Percentiles rank a stretch among this genome's conserved stretches.
phyloP scores from a whole-genome alignment of 2,113 vertebrate species.

The Ia io region DNA sequence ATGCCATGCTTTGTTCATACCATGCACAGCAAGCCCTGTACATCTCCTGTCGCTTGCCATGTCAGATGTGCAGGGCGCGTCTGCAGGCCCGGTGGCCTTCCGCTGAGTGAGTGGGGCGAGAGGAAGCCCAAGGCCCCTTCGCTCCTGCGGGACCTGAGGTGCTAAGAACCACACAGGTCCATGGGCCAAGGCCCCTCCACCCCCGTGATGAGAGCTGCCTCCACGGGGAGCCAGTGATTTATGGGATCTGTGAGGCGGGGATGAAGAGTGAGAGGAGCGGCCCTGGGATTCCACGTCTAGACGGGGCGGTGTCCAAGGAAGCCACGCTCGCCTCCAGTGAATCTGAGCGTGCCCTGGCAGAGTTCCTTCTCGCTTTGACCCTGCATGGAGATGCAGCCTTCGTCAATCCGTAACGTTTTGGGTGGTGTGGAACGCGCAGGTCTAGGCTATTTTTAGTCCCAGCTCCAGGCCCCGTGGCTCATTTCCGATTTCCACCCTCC shows the following conservation, averaged over 20 bases:
- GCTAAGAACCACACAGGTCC: not conserved
- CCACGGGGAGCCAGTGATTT: not conserved
- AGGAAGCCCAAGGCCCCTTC: not conserved
- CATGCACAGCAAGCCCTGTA: fast-evolving
- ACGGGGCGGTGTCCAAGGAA: not conserved
- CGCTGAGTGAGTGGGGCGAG: fast-evolving
- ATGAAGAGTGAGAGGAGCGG: not conserved
- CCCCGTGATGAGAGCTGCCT: not conserved
- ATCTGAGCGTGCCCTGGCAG: conserved; percentile 3
- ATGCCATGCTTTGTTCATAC: fast-evolving
- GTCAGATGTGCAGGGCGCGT: not conserved
- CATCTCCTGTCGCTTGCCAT: fast-evolving
- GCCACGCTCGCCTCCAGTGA: not conserved
- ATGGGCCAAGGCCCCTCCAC: not conserved
- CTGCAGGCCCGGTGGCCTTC: not conserved
- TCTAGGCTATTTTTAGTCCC: not conserved
- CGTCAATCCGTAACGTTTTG: not conserved
- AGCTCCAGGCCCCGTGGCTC: not conserved
- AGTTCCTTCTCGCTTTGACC: not conserved
- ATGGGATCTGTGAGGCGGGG: not conserved
- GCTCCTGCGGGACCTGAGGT: not conserved
- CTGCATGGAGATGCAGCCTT: not conserved
- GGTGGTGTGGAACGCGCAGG: not conserved
- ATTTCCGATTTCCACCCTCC: not conserved
- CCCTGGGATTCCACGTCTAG: conserved; percentile 6